Conservation (phyloP, 2,113 vertebrate species). For the Hydropotes inermis region DNA sequence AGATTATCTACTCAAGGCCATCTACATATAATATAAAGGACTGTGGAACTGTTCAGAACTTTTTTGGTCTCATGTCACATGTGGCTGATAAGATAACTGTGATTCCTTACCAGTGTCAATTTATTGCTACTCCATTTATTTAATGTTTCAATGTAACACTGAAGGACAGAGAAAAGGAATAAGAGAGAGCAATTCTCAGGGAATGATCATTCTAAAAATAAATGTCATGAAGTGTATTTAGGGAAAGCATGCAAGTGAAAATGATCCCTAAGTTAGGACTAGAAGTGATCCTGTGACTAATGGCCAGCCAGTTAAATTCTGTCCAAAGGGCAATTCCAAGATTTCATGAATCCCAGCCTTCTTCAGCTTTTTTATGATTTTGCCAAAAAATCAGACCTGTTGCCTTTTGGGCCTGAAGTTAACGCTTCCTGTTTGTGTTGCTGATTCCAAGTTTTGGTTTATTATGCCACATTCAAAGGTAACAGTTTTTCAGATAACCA, state of each 20-base stretch:
- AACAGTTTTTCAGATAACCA: slow-evolving; percentile 11
- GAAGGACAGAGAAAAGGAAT: background rate
- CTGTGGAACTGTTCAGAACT: background rate
- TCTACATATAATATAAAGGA: background rate
- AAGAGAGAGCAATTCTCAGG: background rate
- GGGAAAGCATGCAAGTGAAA: background rate
- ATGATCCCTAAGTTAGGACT: slow-evolving; percentile 54
- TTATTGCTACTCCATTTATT: background rate
- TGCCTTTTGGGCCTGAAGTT: slow-evolving; percentile 49
- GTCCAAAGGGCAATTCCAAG: slow-evolving; percentile 44
- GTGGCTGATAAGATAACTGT: background rate
- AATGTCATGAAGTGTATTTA: background rate
- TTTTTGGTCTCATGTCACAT: background rate
- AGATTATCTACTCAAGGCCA: background rate
- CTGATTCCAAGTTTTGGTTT: slow-evolving; percentile 53
- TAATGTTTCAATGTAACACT: background rate
- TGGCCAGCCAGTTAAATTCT: slow-evolving; percentile 35
- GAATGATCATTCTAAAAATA: slow-evolving; percentile 22
- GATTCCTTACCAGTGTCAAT: background rate
- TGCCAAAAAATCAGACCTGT: slow-evolving; percentile 11
- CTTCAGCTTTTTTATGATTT: slow-evolving; percentile 38
- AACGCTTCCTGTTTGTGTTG: slow-evolving; percentile 57
- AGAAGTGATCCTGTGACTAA: slow-evolving; percentile 1
- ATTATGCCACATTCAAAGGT: slow-evolving; percentile 53
- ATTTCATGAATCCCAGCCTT: slow-evolving; percentile 26